Percentiles rank a stretch among this genome's conserved stretches.
These are phyloP conservation scores for Endotricha flammealis DNA, from an alignment of 2,888 invertebrate species.

Conservation along the genomic window DNA sequence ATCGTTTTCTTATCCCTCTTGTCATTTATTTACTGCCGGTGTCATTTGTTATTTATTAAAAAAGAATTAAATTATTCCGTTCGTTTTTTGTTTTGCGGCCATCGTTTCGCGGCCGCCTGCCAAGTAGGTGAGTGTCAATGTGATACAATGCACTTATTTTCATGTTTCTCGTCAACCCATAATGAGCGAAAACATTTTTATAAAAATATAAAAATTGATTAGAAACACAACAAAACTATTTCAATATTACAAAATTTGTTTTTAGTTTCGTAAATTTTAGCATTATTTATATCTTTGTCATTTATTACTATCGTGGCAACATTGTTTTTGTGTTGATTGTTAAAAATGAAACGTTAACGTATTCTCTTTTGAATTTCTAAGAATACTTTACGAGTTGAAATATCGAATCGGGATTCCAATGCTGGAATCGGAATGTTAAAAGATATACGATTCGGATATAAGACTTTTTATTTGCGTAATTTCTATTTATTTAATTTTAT, in stretches of 20 bases:
- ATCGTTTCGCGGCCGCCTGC: constrained; percentile 32
- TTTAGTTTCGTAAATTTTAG: background rate
- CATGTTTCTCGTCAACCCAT: constrained; percentile 18
- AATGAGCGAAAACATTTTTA: constrained; percentile 17
- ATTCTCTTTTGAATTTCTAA: constrained; percentile 7
- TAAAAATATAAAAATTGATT: constrained; percentile 18
- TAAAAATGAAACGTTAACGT: constrained; percentile 16
- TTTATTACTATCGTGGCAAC: constrained; percentile 7
- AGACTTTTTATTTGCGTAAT: constrained; percentile 3
- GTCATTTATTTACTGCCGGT: constrained; percentile 32
- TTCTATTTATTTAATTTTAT: constrained; percentile 7
- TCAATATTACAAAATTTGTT: constrained; percentile 1
- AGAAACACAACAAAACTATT: background rate
- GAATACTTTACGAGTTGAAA: constrained; percentile 4
- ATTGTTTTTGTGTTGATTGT: constrained; percentile 19
- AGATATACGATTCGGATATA: constrained; percentile 6
- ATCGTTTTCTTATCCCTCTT: constrained; percentile 42
- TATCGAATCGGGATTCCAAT: constrained; percentile 7
- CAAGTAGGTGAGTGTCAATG: constrained; percentile 73
- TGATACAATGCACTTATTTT: constrained; percentile 27
- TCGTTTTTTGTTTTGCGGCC: constrained; percentile 19
- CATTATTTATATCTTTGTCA: background rate
- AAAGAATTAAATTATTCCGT: constrained; percentile 28
- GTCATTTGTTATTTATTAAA: constrained; percentile 24
- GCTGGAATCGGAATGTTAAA: constrained; percentile 8